Percentiles rank a stretch among this genome's conserved stretches.
Evolutionary conservation across 2,113 vertebrate species (phyloP).

Genomic region (Onychorhynchus coronatus): DNA sequence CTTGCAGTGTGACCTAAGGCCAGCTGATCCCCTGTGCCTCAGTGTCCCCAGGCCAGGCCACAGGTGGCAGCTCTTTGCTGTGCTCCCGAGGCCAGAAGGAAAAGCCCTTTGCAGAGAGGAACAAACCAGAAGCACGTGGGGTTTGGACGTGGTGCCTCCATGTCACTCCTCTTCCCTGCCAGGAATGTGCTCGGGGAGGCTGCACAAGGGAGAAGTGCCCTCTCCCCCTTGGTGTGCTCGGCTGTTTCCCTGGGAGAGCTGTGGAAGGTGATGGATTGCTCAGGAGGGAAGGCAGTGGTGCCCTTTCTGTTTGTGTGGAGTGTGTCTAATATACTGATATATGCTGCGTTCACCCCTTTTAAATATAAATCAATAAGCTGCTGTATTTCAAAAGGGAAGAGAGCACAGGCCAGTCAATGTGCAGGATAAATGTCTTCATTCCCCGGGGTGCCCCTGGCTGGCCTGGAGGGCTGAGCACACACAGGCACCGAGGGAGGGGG

Average conservation of each 20-base stretch:
- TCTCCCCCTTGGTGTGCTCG: neutral
- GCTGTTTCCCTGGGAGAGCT: neutral
- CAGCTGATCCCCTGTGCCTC: neutral
- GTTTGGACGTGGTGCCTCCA: neutral
- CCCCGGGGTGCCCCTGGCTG: neutral
- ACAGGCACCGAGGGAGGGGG: neutral
- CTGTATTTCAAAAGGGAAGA: conserved; percentile 35
- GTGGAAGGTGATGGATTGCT: conserved; percentile 2
- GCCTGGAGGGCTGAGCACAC: neutral
- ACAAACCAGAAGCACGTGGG: rapidly evolving
- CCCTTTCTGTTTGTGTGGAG: conserved; percentile 51
- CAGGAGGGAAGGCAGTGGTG: conserved; percentile 11
- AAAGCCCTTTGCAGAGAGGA: neutral
- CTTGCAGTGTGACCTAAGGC: neutral
- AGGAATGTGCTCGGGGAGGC: neutral
- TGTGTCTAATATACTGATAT: conserved; percentile 64
- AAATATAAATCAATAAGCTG: conserved; percentile 64
- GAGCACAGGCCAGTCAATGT: neutral
- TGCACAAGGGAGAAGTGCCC: neutral
- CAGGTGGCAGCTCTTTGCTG: neutral
- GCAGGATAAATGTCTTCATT: conserved; percentile 34
- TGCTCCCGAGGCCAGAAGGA: neutral
- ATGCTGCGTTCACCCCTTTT: conserved; percentile 55
- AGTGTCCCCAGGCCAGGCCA: neutral
- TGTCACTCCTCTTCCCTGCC: rapidly evolving